phyloP scores from a whole-genome alignment of 2,797 vertebrate genomes.

The Crax fasciolata region DNA sequence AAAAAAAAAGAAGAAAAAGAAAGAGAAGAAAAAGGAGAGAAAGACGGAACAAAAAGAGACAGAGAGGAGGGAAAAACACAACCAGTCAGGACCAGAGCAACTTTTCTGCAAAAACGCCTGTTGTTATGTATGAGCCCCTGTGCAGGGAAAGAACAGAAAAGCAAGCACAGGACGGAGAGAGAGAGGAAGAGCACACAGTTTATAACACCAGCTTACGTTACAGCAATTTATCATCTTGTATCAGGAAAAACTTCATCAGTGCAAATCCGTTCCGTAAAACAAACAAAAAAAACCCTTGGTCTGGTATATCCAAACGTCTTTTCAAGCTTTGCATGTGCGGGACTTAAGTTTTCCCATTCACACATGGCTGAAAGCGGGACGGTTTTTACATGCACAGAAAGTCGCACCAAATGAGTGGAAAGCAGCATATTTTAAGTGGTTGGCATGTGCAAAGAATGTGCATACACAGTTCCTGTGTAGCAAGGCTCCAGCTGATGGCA shows the following conservation, averaged over 20 bases:
- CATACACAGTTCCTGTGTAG: not conserved
- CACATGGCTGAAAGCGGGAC: slow-evolving; percentile 5
- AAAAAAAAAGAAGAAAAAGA: not conserved
- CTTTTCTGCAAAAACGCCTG: slow-evolving; percentile 40
- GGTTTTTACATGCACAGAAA: not conserved
- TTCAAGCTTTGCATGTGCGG: not conserved
- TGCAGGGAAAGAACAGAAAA: slow-evolving; percentile 29
- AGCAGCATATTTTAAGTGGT: not conserved
- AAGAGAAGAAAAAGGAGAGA: not conserved
- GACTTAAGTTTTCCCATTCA: not conserved
- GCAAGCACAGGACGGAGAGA: not conserved
- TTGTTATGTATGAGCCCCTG: slow-evolving; percentile 48
- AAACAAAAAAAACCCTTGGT: not conserved
- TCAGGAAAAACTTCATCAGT: not conserved
- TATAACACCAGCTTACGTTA: not conserved
- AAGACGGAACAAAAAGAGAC: slow-evolving; percentile 5
- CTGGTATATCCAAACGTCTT: not conserved
- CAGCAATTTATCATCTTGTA: not conserved
- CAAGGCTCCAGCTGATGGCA: slow-evolving; percentile 14
- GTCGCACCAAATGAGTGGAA: not conserved
- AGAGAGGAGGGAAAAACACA: slow-evolving; percentile 20
- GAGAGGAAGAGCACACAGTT: fast-evolving
- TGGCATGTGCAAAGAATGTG: slow-evolving; percentile 33
- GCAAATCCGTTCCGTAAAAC: not conserved
- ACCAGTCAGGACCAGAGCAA: not conserved